Evolutionary conservation across 2,113 vertebrate species (phyloP).

Genomic region (Xiphorhynchus elegans): DNA sequence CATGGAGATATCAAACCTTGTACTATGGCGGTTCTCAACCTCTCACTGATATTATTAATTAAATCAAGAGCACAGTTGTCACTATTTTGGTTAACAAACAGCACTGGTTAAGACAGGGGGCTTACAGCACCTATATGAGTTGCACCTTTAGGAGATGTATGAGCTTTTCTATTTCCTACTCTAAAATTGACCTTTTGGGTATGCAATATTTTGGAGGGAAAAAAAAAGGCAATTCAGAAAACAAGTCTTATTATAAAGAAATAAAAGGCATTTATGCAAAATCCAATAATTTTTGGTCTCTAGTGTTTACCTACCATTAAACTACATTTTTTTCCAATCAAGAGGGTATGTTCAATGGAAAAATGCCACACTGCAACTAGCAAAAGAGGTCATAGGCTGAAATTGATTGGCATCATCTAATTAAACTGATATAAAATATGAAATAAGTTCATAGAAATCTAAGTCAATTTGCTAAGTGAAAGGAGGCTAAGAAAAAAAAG

Average conservation of each 20-base stretch:
- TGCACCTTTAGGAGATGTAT: neutral
- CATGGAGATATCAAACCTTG: slow-evolving; percentile 34
- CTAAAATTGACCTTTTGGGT: neutral
- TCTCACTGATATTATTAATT: slow-evolving; percentile 34
- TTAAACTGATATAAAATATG: neutral
- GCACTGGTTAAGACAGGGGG: neutral
- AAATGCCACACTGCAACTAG: neutral
- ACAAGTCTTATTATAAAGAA: neutral
- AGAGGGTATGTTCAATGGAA: neutral
- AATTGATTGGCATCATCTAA: neutral
- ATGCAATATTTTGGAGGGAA: neutral
- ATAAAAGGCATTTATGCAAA: neutral
- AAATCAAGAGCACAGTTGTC: slow-evolving; percentile 12
- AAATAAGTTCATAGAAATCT: neutral
- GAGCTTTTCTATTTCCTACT: neutral
- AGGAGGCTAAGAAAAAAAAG: neutral
- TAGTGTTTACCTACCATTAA: neutral
- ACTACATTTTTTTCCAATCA: neutral
- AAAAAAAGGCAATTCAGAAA: neutral
- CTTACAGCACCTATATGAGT: neutral
- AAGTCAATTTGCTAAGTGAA: neutral
- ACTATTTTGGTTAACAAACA: slow-evolving; percentile 33
- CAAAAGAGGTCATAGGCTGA: neutral
- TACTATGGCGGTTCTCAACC: slow-evolving; percentile 31
- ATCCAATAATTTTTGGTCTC: neutral